Conservation (phyloP, 53 echinoderm and acorn worm species). For the Mesocentrotus franciscanus region DNA sequence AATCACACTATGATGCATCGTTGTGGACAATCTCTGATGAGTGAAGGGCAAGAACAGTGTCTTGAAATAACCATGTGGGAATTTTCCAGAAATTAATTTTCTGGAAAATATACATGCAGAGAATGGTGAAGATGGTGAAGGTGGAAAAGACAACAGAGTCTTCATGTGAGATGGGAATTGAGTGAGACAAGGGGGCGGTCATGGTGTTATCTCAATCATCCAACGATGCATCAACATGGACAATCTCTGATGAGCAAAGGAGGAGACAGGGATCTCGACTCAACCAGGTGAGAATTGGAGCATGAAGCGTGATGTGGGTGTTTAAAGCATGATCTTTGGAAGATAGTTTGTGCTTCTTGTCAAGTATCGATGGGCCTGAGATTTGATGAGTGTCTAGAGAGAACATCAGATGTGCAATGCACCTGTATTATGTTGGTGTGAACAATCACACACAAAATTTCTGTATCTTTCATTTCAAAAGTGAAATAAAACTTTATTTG, state of each 20-base stretch:
- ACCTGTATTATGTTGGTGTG: not conserved
- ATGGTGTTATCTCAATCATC: not conserved
- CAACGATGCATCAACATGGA: not conserved
- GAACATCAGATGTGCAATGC: not conserved
- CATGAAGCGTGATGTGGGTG: slow-evolving; percentile 11
- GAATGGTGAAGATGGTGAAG: not conserved
- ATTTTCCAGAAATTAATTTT: too few species aligned
- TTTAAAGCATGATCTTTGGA: not conserved
- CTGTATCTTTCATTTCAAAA: not conserved
- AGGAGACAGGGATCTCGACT: not conserved
- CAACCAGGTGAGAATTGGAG: slow-evolving; percentile 23
- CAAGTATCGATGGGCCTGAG: not conserved
- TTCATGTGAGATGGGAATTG: not conserved
- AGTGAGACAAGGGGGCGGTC: not conserved
- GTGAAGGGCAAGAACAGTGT: too few species aligned
- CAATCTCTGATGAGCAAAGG: not conserved
- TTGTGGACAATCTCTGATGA: not conserved
- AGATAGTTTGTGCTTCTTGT: not conserved
- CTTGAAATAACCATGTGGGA: too few species aligned
- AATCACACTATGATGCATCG: not conserved
- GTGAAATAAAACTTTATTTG: not conserved
- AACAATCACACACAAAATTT: not conserved
- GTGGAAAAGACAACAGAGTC: not conserved
- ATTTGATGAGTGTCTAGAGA: not conserved
- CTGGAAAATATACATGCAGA: too few species aligned